phyloP scores from a whole-genome alignment of 2,113 vertebrate species.

The Todiramphus chloris region DNA sequence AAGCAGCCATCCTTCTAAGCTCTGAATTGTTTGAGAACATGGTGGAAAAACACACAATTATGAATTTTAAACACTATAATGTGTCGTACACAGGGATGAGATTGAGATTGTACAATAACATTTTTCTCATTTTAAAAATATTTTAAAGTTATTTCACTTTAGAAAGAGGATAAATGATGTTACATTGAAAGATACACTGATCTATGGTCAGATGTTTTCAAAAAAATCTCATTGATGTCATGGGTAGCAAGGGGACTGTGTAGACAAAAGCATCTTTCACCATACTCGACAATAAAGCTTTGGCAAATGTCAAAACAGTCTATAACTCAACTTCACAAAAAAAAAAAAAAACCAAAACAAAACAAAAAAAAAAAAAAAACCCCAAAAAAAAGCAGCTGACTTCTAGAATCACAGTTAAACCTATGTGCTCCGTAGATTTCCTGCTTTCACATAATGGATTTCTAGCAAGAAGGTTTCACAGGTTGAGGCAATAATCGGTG shows the following conservation, averaged over 20 bases:
- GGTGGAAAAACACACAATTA: background rate
- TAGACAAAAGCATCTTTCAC: constrained; percentile 45
- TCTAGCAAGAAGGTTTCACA: background rate
- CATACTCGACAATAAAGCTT: constrained; percentile 32
- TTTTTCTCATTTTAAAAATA: background rate
- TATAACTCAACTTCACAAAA: background rate
- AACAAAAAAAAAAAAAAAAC: background rate
- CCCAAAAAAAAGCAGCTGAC: background rate
- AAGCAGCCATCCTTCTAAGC: background rate
- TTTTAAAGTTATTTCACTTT: background rate
- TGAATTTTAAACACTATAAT: background rate
- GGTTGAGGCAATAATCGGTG: background rate
- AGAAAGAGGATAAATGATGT: background rate
- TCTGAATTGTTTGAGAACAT: background rate
- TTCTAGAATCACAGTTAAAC: background rate
- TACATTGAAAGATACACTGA: background rate
- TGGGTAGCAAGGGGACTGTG: constrained; percentile 7
- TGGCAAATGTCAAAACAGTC: constrained; percentile 11
- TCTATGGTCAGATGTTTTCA: constrained; percentile 19
- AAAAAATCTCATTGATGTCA: background rate
- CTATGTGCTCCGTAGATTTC: background rate
- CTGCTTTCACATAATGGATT: background rate
- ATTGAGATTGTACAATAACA: background rate
- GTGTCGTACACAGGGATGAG: background rate
- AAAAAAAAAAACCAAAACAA: background rate